Base-by-base conservation (phyloP, 2,797 vertebrate genomes). In the Balearica regulorum region DNA sequence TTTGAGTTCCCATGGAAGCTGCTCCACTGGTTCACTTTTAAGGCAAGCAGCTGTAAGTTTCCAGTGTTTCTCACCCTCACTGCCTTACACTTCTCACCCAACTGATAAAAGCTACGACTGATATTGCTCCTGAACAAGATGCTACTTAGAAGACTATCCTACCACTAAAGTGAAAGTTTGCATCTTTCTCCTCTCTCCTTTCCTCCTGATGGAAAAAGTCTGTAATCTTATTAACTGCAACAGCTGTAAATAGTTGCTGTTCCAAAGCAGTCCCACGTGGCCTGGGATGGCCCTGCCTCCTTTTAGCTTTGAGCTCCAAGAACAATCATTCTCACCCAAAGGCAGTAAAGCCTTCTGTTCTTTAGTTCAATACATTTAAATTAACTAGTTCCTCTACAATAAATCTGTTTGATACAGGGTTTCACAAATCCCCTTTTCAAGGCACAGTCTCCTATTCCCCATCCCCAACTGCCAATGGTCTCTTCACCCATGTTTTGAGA, bases 211-310 rank as follows among this genome's bases (percentile, higher is more conserved):
- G 87, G 94, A 92, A 97, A 87, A 91, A 88, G 60, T 91, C 87
- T 57, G 19, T 95, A 95, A 96, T 95, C 94, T 93, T 95, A 96
- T 91, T 96, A 96, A 97, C 89, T 81, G 92, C 69, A 94, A 94
- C 96, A 96, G 91, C 94, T 96, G 94, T 95, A 96, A 95, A 96
- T 89, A 97, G 94, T 93, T 88, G 65, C 82, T 93, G 76, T 62
- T 93, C 95, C 94, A 91, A 96, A 94, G 90, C 88, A 93, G 58
- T 75, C 72, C 76, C 91, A 88, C 1, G 1, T 48, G 72, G 79
- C 87, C 89, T 19, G 12, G 44, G 48, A 68, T 64, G 44, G 84
- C 84, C 72, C 79, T 94, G 49, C 64, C 49, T 81, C 46, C 72
- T 90, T 89, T 88, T 60, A 80, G 82, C 44, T 89, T 48, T 37